Conservation (phyloP, 2,797 vertebrate species). For the Diplodus puntazzo region DNA sequence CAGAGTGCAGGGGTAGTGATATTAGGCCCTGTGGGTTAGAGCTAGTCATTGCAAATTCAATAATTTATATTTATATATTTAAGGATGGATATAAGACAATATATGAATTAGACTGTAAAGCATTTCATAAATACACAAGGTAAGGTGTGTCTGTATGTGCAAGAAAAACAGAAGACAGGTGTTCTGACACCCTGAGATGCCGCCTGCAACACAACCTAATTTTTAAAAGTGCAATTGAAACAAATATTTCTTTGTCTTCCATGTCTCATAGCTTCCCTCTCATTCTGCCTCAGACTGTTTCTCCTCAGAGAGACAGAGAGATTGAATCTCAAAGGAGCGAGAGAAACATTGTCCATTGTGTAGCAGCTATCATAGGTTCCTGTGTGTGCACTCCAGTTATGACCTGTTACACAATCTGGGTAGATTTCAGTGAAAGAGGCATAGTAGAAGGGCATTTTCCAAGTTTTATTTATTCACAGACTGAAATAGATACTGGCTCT, state of each 20-base stretch:
- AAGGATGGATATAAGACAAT: neutral
- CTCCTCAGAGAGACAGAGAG: conserved; percentile 26
- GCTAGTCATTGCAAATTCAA: neutral
- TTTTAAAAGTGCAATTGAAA: conserved; percentile 23
- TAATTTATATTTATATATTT: neutral
- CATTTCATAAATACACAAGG: neutral
- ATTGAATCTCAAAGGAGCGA: conserved; percentile 17
- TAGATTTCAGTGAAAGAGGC: conserved; percentile 13
- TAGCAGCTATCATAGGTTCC: conserved; percentile 8
- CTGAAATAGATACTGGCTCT: neutral
- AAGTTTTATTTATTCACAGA: neutral
- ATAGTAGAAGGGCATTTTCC: neutral
- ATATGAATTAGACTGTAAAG: neutral
- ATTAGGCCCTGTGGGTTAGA: conserved; percentile 12
- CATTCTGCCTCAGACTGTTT: conserved; percentile 17
- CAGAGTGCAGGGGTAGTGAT: neutral
- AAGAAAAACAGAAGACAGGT: conserved; percentile 6
- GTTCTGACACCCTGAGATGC: neutral
- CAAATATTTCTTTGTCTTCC: conserved; percentile 39
- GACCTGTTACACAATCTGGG: conserved; percentile 42
- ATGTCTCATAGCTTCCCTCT: conserved; percentile 20
- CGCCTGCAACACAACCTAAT: conserved; percentile 11
- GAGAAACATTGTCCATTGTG: conserved; percentile 36
- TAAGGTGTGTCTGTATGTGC: neutral
- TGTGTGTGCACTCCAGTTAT: conserved; percentile 16